phyloP scores from a whole-genome alignment of 1,140 invertebrate species.

The Neocloeon triangulifer region DNA sequence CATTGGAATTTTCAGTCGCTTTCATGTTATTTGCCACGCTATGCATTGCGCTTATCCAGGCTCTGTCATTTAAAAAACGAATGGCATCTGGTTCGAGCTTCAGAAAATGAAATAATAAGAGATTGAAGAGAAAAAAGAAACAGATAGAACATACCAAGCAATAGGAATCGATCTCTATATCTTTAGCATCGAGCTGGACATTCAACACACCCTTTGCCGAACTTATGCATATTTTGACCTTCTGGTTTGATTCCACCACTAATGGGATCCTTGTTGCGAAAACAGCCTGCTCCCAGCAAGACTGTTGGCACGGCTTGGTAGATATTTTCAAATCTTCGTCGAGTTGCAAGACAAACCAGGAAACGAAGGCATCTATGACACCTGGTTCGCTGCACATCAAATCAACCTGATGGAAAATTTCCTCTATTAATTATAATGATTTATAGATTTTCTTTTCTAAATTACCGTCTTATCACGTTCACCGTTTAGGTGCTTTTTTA shows the following conservation, averaged over 20 bases:
- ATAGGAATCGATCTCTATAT: no score
- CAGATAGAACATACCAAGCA: no score
- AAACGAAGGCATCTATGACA: slow-evolving; percentile 33
- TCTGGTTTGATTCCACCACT: slow-evolving; percentile 11
- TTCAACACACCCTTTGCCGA: no score
- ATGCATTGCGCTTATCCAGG: slow-evolving; percentile 2
- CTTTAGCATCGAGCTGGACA: no score
- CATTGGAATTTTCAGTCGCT: slow-evolving; percentile 8
- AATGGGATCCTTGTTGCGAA: slow-evolving; percentile 21
- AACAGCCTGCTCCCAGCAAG: slow-evolving; percentile 56
- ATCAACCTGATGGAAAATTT: no score
- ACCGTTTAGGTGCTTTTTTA: slow-evolving; percentile 13
- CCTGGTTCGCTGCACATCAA: slow-evolving; percentile 21
- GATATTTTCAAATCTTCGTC: slow-evolving; percentile 33
- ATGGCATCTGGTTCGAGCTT: no score
- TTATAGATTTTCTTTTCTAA: slow-evolving; percentile 7
- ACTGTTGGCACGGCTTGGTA: slow-evolving; percentile 17
- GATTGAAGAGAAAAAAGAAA: no score
- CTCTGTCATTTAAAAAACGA: slow-evolving; percentile 9
- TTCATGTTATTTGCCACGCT: neutral
- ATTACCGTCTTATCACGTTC: neutral
- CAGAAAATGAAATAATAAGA: no score
- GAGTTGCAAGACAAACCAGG: slow-evolving; percentile 53
- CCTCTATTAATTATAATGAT: no score
- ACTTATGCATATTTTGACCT: no score